Evolutionary conservation across 2,888 invertebrate genomes (phyloP), one percentile per base, ranked within the genome.

Genomic region (Rhagonycha fulva): DNA sequence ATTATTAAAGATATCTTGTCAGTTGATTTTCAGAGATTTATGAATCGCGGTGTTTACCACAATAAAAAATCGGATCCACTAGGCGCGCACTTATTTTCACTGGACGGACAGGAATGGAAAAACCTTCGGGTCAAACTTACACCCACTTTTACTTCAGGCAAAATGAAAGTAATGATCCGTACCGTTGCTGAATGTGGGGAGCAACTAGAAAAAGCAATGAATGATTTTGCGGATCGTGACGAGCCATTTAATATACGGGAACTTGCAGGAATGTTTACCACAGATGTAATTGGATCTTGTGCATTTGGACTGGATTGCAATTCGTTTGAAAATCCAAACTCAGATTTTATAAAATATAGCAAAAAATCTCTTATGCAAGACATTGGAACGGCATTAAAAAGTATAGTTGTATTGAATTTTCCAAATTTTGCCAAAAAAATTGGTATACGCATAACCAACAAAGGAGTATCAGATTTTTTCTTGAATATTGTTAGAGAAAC

Each of bases 221-320:
- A 81, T 9, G 62, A 82, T 24, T 30, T 75, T 23, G 68, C 75
- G 2, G 76, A 68, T 72, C 83, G 66, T 71, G 82, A 47, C 10
- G 70, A 81, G 4, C 83, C 85, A 0, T 76, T 88, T 0, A 90
- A 90, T 69, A 82, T 89, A 2, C 88, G 88, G 80, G 88, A 88
- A 32, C 71, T 88, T 9, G 83, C 87, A 30, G 87, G 88, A 0
- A 85, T 88, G 4, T 90, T 86, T 77, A 89, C 89, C 1, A 88
- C 88, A 10, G 90, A 91, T 80, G 88, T 90, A 0, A 89, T 91
- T 30, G 90, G 90, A 0, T 89, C 88, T 66, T 89, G 90, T 68
- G 91, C 90, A 14, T 91, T 91, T 81, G 91, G 91, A 32, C 86
- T 91, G 9, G 89, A 90, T 78, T 89, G 89, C 78, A 89, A 91